Base-by-base conservation (phyloP, 2,113 vertebrate genomes). In the Sturnus vulgaris region DNA sequence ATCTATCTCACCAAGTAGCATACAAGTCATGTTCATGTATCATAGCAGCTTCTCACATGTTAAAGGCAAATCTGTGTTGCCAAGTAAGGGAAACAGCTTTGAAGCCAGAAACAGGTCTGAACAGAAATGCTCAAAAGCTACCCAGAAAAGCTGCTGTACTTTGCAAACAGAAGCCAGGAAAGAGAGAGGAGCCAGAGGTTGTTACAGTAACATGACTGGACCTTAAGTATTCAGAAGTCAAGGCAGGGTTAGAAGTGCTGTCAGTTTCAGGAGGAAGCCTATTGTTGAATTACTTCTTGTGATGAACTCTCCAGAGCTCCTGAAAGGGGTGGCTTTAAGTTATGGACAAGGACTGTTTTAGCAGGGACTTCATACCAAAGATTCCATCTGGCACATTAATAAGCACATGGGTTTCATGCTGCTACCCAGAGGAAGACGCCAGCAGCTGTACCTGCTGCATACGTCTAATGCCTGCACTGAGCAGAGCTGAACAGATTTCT, bases 321-420 rank as follows among this genome's bases (percentile, higher is more conserved):
- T 68, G 24, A 33, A 53, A 65, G 24, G 63, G 9, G 25, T 50
- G 21, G 21, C 46, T 35, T 65, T 37, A 80, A 77, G 21, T 66
- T 37, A 79, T 0, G 1, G 19, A 4, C 20, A 46, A 78, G 0
- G 0, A 57, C 30, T 31, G 30, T 14, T 33, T 70, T 55, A 44
- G 56, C 4, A 47, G 30, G 27, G 24, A 59, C 39, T 79, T 69
- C 7, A 28, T 60, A 72, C 56, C 64, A 24, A 49, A 82, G 64
- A 28, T 73, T 56, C 19, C 15, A 69, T 13, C 23, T 53, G 16
- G 31, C 2, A 1, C 10, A 18, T 57, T 65, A 61, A 21, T 25
- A 42, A 59, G 20, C 21, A 4, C 2, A 9, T 30, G 40, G 42
- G 25, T 83, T 68, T 86, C 35, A 33, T 8, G 10, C 55, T 53